Evolutionary conservation across 2,797 vertebrate species (phyloP), one percentile per base, ranked within the genome.

Genomic region (Neoniphon sammara): DNA sequence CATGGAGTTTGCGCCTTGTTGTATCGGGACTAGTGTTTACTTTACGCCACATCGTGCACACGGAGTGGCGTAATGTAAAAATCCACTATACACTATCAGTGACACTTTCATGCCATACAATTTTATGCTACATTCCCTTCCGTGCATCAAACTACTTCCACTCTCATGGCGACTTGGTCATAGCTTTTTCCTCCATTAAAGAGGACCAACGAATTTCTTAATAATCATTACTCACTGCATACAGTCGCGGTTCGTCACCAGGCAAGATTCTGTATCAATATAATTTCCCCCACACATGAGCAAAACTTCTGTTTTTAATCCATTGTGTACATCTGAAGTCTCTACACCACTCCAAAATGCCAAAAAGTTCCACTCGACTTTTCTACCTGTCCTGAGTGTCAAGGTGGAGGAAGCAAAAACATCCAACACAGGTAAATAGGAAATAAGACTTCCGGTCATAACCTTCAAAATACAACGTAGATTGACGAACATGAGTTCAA

Each of bases 121-220:
- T 7, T 25, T 53, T n/a, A 3, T 17, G 0, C 2, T 17, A 3
- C 0, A 50, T 17, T 15, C 14, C 4, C 31, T 36, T 53, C 25
- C 2, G 1, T 64, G 6, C 31, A 34, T 5, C 36, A 36, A 73
- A n/a, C 52, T 9, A 62, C 78, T 87, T 88, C 83, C 60, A 70
- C 77, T 88, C 88, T 85, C 83, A 86, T 75, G 87, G 85, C 83
- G 87, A 87, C 85, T 55, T 78, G 83, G 11, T 86, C 82, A 80
- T 14, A 66, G 14, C 55, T 57, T 75, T 58, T 86, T 89, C 90
- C 90, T 90, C 89, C 90, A 92, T 90, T 91, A 79, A 36, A 57
- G 17, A 80, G 69, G 85, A 86, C 76, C 53, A 15, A 44, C 25
- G 56, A 58, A 42, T 69, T 61, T 66, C 18, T 74, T 42, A 62